These are phyloP conservation scores for Aelia acuminata DNA, from an alignment of 2,888 invertebrate genomes.

Conservation along the genomic window DNA sequence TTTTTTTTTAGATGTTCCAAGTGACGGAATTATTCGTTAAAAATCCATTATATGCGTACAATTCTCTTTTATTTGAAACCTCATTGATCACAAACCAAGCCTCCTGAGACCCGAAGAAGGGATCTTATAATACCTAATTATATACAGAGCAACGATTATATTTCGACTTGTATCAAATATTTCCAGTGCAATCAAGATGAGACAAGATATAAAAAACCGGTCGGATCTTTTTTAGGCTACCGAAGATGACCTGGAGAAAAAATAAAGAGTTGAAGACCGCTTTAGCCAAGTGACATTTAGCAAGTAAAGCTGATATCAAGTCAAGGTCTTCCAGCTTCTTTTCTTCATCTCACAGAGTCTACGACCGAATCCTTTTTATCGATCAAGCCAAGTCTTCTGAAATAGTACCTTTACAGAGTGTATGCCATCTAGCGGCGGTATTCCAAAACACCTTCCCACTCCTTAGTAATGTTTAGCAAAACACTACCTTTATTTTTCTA, in stretches of 20 bases:
- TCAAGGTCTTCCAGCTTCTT: constrained; percentile 46
- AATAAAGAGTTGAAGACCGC: constrained; percentile 7
- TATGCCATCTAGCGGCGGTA: background rate
- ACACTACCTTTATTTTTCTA: no score
- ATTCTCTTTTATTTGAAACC: no score
- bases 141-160: no score
- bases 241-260: constrained; percentile 13
- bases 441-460: background rate
- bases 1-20: no score
- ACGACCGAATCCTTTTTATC: background rate
- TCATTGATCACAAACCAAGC: no score
- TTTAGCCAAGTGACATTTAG: constrained; percentile 53
- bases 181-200: background rate
- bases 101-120: no score
- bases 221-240: background rate
- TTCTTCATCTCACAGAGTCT: background rate
- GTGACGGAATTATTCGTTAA: no score
- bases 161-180: background rate
- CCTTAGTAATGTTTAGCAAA: background rate
- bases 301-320: background rate
- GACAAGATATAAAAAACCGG: background rate
- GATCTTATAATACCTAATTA: no score
- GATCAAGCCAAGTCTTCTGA: background rate
- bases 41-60: no score
- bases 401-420: background rate